phyloP scores from a whole-genome alignment of 2,797 vertebrate genomes.

The Poeciliopsis infans region DNA sequence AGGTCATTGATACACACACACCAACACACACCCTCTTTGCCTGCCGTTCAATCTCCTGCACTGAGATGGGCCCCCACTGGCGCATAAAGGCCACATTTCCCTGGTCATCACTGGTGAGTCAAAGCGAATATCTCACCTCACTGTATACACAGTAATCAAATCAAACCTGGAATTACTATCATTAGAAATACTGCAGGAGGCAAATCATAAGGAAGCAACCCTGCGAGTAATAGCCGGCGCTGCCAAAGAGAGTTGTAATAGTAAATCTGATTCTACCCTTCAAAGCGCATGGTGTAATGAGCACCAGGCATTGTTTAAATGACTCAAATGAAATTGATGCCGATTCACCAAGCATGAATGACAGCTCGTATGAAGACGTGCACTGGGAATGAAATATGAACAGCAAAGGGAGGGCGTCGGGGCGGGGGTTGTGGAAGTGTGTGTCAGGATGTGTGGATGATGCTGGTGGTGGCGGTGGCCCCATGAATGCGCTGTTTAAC shows the following conservation, averaged over 20 bases:
- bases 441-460: conserved; percentile 46
- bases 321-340: conserved; percentile 79
- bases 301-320: conserved; percentile 74
- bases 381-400: conserved; percentile 67
- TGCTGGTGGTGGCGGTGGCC: conserved; percentile 46
- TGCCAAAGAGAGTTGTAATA: conserved; percentile 71
- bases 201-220: conserved; percentile 67
- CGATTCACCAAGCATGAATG: conserved; percentile 76
- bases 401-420: neutral
- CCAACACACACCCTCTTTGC: conserved; percentile 1
- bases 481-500: conserved; percentile 73
- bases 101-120: conserved; percentile 74
- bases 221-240: conserved; percentile 63
- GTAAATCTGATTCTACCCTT: conserved; percentile 74
- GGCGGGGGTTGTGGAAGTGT: conserved; percentile 21
- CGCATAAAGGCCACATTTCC: conserved; percentile 76
- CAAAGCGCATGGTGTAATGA: conserved; percentile 71
- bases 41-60: conserved; percentile 68
- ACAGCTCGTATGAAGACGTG: conserved; percentile 75
- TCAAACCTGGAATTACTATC: conserved; percentile 71
- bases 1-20: conserved; percentile 69
- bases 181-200: conserved; percentile 63
- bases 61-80: conserved; percentile 59
- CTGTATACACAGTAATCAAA: conserved; percentile 66
- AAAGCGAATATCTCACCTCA: conserved; percentile 70